Conservation (phyloP, 2,113 vertebrate genomes). For the Ceyx margarethae region DNA sequence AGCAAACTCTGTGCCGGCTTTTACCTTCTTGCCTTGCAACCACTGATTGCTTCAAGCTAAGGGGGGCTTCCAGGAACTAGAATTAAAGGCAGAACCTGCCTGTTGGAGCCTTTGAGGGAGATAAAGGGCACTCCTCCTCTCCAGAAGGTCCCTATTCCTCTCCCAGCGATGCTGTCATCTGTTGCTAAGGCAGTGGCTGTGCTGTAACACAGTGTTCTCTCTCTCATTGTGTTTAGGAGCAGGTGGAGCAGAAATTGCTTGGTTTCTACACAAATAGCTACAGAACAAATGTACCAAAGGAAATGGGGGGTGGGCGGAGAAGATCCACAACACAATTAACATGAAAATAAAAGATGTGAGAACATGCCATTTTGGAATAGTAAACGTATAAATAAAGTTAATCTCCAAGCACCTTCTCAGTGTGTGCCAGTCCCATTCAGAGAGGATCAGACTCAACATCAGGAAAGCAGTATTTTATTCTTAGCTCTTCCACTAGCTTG, state of each 20-base stretch:
- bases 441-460: conserved; percentile 40
- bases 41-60: neutral
- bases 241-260: conserved; percentile 67
- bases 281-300: conserved; percentile 58
- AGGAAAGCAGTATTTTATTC: conserved; percentile 18
- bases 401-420: conserved; percentile 10
- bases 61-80: neutral
- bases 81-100: conserved; percentile 35
- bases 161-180: conserved; percentile 60
- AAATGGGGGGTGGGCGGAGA: conserved; percentile 45
- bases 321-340: conserved; percentile 43
- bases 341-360: conserved; percentile 28
- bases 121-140: conserved; percentile 54
- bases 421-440: neutral
- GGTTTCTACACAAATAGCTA: conserved; percentile 65
- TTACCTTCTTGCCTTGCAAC: neutral
- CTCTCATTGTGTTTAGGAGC: conserved; percentile 67
- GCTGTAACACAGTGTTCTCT: conserved; percentile 65
- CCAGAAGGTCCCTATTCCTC: conserved; percentile 60
- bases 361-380: conserved; percentile 1
- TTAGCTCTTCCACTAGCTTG: conserved; percentile 12
- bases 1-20: neutral
- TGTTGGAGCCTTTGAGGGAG: conserved; percentile 32
- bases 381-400: conserved; percentile 36
- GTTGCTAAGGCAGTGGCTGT: conserved; percentile 73